Evolutionary conservation across 1,140 invertebrate species (phyloP).

Genomic region (Anadara kagoshimensis): DNA sequence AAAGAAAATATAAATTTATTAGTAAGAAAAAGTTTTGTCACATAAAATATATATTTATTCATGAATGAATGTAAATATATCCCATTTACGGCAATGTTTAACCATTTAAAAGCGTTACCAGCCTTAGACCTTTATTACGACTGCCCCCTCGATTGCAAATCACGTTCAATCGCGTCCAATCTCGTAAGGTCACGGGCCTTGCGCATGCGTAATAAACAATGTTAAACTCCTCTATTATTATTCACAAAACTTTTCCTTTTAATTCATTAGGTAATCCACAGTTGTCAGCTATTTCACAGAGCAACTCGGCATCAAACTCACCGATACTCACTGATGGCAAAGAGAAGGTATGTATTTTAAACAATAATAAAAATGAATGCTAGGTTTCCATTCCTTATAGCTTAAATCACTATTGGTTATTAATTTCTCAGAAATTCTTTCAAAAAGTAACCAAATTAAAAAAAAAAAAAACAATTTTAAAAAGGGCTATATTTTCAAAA

Average conservation of each 20-base stretch:
- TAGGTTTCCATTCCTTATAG: not conserved
- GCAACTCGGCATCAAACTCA: slow-evolving; percentile 40
- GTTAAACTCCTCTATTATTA: not conserved
- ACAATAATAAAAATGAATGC: not conserved
- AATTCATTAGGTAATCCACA: slow-evolving; percentile 30
- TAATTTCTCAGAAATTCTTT: not conserved
- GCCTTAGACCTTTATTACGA: no score
- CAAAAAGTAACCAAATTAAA: not conserved
- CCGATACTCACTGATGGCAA: slow-evolving; percentile 43
- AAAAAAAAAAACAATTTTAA: not conserved
- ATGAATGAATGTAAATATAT: no score
- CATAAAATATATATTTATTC: no score
- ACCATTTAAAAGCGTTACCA: no score
- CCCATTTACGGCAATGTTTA: no score
- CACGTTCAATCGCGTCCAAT: no score
- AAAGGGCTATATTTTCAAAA: not conserved
- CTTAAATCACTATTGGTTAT: no score
- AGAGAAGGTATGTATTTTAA: slow-evolving; percentile 46
- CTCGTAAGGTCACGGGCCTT: no score
- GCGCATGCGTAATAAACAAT: no score
- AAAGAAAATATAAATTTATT: no score
- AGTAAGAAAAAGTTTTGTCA: no score
- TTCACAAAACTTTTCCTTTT: not conserved
- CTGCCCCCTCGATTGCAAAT: no score
- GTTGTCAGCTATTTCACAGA: slow-evolving; percentile 38